Conservation (phyloP, 2,113 vertebrate species). For the Corydoras sp. region DNA sequence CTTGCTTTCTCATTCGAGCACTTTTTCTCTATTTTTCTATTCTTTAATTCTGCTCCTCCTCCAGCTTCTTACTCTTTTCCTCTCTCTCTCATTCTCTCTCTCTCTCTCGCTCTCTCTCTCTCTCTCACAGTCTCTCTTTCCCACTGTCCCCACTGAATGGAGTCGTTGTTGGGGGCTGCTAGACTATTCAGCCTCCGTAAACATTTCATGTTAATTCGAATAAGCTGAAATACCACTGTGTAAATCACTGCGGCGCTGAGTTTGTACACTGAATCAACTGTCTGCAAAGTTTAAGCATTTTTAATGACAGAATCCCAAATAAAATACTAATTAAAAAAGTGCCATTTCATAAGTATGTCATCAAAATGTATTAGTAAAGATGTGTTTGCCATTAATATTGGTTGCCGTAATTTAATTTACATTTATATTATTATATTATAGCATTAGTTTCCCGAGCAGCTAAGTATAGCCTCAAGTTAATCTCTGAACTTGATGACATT, state of each 20-base stretch:
- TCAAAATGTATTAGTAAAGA: no score
- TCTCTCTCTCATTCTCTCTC: slow-evolving; percentile 42
- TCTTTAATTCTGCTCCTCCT: slow-evolving; percentile 67
- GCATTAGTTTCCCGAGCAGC: no score
- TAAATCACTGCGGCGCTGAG: slow-evolving; percentile 51
- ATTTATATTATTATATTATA: no score
- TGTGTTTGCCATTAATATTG: no score
- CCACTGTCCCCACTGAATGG: slow-evolving; percentile 60
- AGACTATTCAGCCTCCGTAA: slow-evolving; percentile 66
- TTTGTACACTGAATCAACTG: slow-evolving; percentile 15
- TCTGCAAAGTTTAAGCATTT: neutral
- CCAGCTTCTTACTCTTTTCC: slow-evolving; percentile 43
- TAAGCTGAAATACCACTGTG: slow-evolving; percentile 29
- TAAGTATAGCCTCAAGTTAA: no score
- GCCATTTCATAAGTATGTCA: no score
- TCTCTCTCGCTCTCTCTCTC: slow-evolving; percentile 29
- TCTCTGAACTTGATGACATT: no score
- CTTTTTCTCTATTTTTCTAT: slow-evolving; percentile 58
- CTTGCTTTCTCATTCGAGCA: slow-evolving; percentile 50
- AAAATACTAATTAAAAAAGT: neutral
- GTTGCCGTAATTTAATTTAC: no score
- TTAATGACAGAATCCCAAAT: neutral
- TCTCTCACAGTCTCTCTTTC: slow-evolving; percentile 40
- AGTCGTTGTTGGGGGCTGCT: slow-evolving; percentile 64
- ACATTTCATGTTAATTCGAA: slow-evolving; percentile 59